Evolutionary conservation across 2,888 invertebrate species (phyloP).

Genomic region (Acrobeloides nanus): DNA sequence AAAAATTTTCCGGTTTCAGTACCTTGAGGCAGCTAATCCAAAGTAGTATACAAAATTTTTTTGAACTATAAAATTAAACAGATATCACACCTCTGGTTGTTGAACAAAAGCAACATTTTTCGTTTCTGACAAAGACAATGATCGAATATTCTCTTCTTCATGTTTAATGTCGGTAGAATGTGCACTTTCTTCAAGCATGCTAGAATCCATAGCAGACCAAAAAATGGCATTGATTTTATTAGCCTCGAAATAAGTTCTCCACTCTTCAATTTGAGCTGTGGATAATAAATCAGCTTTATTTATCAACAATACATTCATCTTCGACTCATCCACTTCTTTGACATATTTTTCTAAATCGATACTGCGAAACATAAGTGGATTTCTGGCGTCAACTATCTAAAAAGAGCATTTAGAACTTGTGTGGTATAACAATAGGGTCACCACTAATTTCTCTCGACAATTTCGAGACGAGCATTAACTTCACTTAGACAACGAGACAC

Average conservation of each 20-base stretch:
- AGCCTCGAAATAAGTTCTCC: conserved; percentile 55
- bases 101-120: no score
- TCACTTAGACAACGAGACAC: no score
- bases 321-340: conserved; percentile 67
- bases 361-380: conserved; percentile 85
- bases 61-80: no score
- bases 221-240: conserved; percentile 71
- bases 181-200: no score
- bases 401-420: neutral
- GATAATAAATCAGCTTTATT: conserved; percentile 92
- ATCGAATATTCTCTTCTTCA: conserved; percentile 21
- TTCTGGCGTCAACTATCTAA: conserved; percentile 90
- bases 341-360: conserved; percentile 82
- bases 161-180: conserved; percentile 18
- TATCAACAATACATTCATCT: conserved; percentile 74
- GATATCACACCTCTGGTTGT: no score
- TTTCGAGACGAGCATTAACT: no score
- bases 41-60: no score
- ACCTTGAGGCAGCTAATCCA: no score
- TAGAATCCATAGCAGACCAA: conserved; percentile 70
- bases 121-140: no score
- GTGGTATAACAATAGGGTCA: no score
- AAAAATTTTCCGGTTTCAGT: no score
- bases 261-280: conserved; percentile 65
- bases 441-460: no score